A percentile compares a stretch with the other conserved stretches of the same genome.
Evolutionary conservation across 2,797 vertebrate genomes (phyloP).

Genomic region (Acanthurus tractus): DNA sequence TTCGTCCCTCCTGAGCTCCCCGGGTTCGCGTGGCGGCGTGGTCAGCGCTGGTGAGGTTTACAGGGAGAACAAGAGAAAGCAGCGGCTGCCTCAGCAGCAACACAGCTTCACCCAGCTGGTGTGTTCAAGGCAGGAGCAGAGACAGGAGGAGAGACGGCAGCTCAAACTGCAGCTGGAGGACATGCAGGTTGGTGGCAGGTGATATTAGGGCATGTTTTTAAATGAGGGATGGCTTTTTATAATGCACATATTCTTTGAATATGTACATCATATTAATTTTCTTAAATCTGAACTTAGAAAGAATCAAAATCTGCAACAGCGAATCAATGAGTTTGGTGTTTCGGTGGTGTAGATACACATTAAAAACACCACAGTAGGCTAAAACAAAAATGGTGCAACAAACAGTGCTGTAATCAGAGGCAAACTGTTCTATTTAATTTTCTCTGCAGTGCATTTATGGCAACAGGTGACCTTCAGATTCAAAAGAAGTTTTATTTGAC

Average conservation of each 20-base stretch:
- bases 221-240: not conserved
- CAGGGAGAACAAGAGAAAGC: constrained; percentile 98
- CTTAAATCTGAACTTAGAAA: too few species aligned
- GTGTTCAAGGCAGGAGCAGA: constrained; percentile 95
- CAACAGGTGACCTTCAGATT: not conserved
- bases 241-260: constrained; percentile 1
- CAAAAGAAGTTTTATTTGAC: not conserved
- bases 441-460: not conserved
- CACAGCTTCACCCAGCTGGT: constrained; percentile 98
- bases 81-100: constrained; percentile 97
- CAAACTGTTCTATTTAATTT: not conserved
- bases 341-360: too few species aligned
- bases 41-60: constrained; percentile 90
- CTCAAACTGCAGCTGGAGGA: constrained; percentile 99
- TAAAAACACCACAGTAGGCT: too few species aligned
- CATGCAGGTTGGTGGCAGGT: constrained; percentile 89
- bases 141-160: constrained; percentile 96
- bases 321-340: too few species aligned
- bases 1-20: constrained; percentile 77
- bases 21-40: constrained; percentile 64
- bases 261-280: too few species aligned
- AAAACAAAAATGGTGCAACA: too few species aligned
- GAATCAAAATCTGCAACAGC: too few species aligned
- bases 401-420: not conserved
- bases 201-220: not conserved